Conservation (phyloP, 2,113 vertebrate genomes). For the Amblyopsis rosae region DNA sequence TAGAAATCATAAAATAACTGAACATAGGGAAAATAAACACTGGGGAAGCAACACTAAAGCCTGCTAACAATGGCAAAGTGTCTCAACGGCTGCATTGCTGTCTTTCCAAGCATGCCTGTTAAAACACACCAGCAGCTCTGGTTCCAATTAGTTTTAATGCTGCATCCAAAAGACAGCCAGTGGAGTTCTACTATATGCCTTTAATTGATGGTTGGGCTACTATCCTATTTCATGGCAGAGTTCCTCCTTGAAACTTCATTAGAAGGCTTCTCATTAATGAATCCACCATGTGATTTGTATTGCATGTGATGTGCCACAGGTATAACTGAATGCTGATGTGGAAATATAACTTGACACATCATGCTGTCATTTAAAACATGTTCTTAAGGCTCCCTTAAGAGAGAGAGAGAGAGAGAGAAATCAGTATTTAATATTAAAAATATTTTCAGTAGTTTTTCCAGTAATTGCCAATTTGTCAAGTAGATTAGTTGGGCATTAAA, state of each 20-base stretch:
- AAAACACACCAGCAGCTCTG: conserved; percentile 57
- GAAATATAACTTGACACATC: too few relatives aligned
- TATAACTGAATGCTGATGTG: too few relatives aligned
- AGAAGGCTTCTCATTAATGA: conserved; percentile 57
- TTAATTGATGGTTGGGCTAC: conserved; percentile 64
- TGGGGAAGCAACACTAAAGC: conserved; percentile 29
- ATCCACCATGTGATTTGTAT: conserved; percentile 35
- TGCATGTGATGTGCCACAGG: too few relatives aligned
- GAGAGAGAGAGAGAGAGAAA: too few relatives aligned
- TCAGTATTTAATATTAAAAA: too few relatives aligned
- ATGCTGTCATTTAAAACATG: too few relatives aligned
- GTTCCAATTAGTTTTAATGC: conserved; percentile 66
- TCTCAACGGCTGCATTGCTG: conserved; percentile 41
- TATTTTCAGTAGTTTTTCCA: too few relatives aligned
- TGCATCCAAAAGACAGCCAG: conserved; percentile 50
- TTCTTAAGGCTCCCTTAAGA: too few relatives aligned
- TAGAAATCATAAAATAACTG: conserved; percentile 33
- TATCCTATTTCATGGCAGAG: conserved; percentile 59
- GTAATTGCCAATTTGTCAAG: too few relatives aligned
- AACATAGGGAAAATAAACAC: conserved; percentile 19
- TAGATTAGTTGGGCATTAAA: too few relatives aligned
- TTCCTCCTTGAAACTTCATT: conserved; percentile 63
- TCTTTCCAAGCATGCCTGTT: conserved; percentile 54
- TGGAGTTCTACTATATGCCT: conserved; percentile 42
- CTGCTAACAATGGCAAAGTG: conserved; percentile 39